These are phyloP conservation scores for Colletes collaris DNA, from an alignment of 2,888 invertebrate genomes.

Conservation along the genomic window DNA sequence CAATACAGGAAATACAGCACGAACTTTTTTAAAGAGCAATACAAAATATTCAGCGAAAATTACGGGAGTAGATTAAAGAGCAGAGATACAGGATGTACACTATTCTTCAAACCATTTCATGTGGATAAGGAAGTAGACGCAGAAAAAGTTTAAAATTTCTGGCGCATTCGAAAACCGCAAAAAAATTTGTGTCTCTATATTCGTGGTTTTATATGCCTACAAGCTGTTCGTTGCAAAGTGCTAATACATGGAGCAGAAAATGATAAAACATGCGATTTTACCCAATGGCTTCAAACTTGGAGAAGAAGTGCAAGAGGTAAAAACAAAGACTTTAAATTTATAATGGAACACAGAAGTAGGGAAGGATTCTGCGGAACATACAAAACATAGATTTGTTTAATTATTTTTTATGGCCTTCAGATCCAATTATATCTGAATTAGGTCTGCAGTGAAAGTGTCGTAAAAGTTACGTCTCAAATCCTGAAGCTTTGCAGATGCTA, in stretches of 20 bases:
- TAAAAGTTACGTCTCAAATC: too few species aligned
- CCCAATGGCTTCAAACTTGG: conserved; percentile 7
- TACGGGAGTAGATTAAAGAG: conserved; percentile 14
- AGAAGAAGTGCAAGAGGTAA: conserved; percentile 11
- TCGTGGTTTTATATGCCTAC: too few species aligned
- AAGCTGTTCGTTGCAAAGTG: too few species aligned
- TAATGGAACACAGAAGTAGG: conserved; percentile 11
- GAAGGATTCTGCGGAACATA: conserved; percentile 19
- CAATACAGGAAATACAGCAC: conserved; percentile 18
- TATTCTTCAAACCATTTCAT: too few species aligned
- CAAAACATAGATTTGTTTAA: conserved; percentile 12
- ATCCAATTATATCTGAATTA: too few species aligned
- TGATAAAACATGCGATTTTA: conserved; percentile 2
- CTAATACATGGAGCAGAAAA: neutral
- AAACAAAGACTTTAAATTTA: conserved; percentile 18
- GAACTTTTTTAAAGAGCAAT: conserved; percentile 17
- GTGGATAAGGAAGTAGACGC: too few species aligned
- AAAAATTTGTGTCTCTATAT: too few species aligned
- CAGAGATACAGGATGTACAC: too few species aligned
- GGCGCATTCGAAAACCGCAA: too few species aligned
- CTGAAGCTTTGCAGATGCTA: too few species aligned
- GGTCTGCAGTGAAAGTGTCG: too few species aligned
- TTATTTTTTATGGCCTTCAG: conserved; percentile 9
- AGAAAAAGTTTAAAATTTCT: too few species aligned
- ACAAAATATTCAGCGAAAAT: conserved; percentile 9